phyloP scores from a whole-genome alignment of 2,113 vertebrate species.

The Patagioenas fasciata region DNA sequence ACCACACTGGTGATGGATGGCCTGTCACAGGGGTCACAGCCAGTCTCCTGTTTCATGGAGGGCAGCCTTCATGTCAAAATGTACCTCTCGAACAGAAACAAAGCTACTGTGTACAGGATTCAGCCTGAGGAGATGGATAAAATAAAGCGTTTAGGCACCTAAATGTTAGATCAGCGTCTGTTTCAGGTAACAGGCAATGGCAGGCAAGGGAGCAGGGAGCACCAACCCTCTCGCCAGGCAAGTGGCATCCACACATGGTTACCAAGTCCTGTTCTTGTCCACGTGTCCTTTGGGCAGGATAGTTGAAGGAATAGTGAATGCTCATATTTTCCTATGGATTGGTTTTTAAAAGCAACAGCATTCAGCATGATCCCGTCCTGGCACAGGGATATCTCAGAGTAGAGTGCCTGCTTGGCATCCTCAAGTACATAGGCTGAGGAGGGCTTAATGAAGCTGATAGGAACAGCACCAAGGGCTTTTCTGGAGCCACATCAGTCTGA shows the following conservation, averaged over 20 bases:
- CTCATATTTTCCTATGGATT: neutral
- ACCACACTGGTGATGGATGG: accelerated
- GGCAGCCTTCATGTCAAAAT: accelerated
- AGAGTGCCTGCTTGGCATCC: neutral
- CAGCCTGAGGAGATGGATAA: neutral
- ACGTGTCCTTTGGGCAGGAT: neutral
- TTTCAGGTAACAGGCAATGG: accelerated
- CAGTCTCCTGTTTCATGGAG: accelerated
- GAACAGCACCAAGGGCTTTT: neutral
- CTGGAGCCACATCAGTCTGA: neutral
- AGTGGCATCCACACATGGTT: accelerated
- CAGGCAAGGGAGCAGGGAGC: neutral
- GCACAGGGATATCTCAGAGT: neutral
- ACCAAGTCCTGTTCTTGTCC: neutral
- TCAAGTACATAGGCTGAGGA: neutral
- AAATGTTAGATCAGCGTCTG: accelerated
- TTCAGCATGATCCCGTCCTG: neutral
- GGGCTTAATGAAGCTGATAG: neutral
- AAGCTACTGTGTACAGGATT: neutral
- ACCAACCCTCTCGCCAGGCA: accelerated
- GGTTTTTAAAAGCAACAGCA: neutral
- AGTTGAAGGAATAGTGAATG: neutral
- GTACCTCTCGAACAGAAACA: neutral
- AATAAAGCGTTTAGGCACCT: neutral
- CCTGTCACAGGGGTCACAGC: neutral